Percentiles rank a stretch among this genome's conserved stretches.
Evolutionary conservation across 2,888 invertebrate species (phyloP).

Genomic region (Lochmaea capreae): DNA sequence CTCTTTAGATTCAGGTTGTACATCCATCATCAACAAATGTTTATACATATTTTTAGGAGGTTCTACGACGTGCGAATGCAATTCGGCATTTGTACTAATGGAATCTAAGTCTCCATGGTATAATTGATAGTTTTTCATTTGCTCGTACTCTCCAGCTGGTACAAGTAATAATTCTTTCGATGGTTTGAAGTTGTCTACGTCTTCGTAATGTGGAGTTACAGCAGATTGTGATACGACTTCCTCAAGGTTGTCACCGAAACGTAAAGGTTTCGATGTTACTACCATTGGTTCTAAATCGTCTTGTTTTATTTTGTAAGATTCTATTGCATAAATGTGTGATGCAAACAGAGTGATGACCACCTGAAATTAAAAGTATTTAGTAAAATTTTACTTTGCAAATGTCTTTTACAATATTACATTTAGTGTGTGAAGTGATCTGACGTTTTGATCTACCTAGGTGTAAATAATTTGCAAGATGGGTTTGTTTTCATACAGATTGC

Average conservation of each 20-base stretch:
- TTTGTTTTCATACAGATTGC: too few species aligned
- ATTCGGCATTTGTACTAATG: background rate
- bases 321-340: background rate
- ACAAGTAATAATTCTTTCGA: conserved; percentile 36
- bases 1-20: conserved; percentile 2
- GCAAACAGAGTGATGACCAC: conserved; percentile 8
- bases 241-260: conserved; percentile 11
- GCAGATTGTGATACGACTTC: background rate
- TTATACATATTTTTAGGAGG: conserved; percentile 18
- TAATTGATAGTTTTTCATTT: conserved; percentile 9
- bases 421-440: too few species aligned
- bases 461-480: too few species aligned
- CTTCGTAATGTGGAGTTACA: conserved; percentile 1
- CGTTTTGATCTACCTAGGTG: too few species aligned
- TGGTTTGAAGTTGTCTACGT: conserved; percentile 27
- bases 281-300: background rate
- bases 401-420: too few species aligned
- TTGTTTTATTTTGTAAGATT: conserved; percentile 10
- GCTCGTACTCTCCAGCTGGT: background rate
- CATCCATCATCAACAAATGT: conserved; percentile 17
- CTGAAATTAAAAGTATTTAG: conserved; percentile 27
- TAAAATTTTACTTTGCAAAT: too few species aligned
- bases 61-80: background rate
- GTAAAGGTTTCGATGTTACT: conserved; percentile 30
- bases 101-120: background rate